Evolutionary conservation across 2,113 vertebrate genomes (phyloP), one percentile per base, ranked within the genome.

Genomic region (Steatornis caripensis): DNA sequence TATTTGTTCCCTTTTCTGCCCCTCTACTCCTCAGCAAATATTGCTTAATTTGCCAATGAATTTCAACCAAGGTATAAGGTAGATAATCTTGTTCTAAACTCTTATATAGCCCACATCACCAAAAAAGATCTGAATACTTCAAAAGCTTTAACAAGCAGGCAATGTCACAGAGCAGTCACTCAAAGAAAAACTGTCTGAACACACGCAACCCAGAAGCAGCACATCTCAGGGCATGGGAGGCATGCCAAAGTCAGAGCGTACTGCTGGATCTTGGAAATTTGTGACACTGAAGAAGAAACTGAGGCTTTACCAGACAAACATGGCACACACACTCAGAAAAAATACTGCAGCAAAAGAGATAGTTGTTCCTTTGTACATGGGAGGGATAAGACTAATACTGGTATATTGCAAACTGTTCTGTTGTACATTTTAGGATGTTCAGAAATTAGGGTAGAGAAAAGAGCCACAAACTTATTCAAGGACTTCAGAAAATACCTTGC

Each of bases 401-500:
- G 22, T 46, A 37, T 61, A 80, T 6, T 75, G 62, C 6, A 70
- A 70, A 75, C 70, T 79, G 17, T 69, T 91, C 64, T 82, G n/a
- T 64, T 57, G 34, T 61, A 79, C 22, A 27, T 60, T 10, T 70
- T 55, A 70, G 24, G 41, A 79, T 80, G 41, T 61, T 75, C 80
- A 65, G 55, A 92, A 84, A 87, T 45, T 32, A 87, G 16, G 20
- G 36, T n/a, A 77, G 29, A 91, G 57, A 66, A 86, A 76, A 89
- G 61, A 87, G 55, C 34, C 51, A 84, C 77, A 94, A 55, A 90
- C 1, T 0, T 53, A 66, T 70, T 90, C 57, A 76, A 92, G 61
- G 89, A 76, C 57, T 76, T 70, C 15, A 75, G 72, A 84, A 92
- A 92, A 76, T 48, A 86, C 26, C 39, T 82, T 65, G 49, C 57